Percentiles rank a stretch among this genome's conserved stretches.
Conservation (phyloP, 1,140 invertebrate genomes). For the Nephila pilipes region DNA sequence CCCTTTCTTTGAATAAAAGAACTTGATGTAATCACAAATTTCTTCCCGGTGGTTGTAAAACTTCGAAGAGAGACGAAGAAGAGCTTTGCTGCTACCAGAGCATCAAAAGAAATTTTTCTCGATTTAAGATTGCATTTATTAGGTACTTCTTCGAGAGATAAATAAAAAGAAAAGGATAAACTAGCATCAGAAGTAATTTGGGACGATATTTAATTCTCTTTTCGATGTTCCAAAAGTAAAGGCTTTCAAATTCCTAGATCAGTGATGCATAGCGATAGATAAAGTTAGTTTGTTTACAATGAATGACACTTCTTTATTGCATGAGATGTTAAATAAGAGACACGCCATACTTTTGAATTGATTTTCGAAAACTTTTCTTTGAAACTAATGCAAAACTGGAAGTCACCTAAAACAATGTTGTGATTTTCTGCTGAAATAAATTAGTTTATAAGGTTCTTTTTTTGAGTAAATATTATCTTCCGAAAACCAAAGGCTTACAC, state of each 20-base stretch:
- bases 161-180: not conserved
- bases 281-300: not conserved
- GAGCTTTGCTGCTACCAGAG: not conserved
- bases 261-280: not conserved
- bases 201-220: not conserved
- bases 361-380: too few relatives aligned
- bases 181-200: conserved; percentile 16
- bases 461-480: too few relatives aligned
- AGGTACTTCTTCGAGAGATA: conserved; percentile 15
- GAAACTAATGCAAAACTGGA: too few relatives aligned
- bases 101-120: conserved; percentile 38
- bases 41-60: conserved; percentile 43
- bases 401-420: too few relatives aligned
- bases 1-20: conserved; percentile 52
- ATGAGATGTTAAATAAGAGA: not conserved
- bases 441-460: too few relatives aligned
- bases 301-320: not conserved
- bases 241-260: not conserved
- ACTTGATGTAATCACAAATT: conserved; percentile 60
- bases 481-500: too few relatives aligned
- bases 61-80: not conserved
- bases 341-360: too few relatives aligned
- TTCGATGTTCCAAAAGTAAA: not conserved
- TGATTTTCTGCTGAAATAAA: too few relatives aligned
- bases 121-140: conserved; percentile 53